Evolutionary conservation across 2,888 invertebrate species (phyloP).

Genomic region (Petrophora chlorosata): DNA sequence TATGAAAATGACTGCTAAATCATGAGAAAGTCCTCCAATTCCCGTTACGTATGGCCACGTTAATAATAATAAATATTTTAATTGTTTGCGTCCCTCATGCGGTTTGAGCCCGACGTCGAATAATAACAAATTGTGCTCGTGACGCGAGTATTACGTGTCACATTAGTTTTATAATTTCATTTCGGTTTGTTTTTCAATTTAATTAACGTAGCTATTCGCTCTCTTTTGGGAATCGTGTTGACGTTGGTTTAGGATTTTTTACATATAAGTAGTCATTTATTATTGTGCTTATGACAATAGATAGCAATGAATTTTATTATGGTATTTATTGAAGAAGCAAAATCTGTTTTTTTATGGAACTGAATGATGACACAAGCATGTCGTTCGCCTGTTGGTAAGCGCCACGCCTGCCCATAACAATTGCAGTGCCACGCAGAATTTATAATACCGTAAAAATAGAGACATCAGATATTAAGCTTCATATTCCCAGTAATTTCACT

Average conservation of each 20-base stretch:
- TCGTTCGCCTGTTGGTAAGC: no score
- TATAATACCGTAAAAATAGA: no score
- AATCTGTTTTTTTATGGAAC: no score
- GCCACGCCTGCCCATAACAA: no score
- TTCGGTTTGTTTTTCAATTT: slow-evolving; percentile 36
- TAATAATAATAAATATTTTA: slow-evolving; percentile 51
- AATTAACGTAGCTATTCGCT: slow-evolving; percentile 19
- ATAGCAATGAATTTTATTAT: no score
- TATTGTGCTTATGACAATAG: background rate
- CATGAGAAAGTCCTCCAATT: slow-evolving; percentile 1
- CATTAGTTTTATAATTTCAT: slow-evolving; percentile 58
- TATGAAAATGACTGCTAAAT: no score
- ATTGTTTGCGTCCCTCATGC: slow-evolving; percentile 68
- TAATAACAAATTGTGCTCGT: slow-evolving; percentile 64
- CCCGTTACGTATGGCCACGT: slow-evolving; percentile 16
- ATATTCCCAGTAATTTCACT: no score
- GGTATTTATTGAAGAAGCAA: no score
- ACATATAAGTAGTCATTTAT: background rate
- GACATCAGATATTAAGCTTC: no score
- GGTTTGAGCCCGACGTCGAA: slow-evolving; percentile 62
- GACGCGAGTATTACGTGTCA: slow-evolving; percentile 59
- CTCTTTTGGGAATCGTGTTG: background rate
- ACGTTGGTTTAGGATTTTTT: background rate
- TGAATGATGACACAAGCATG: no score
- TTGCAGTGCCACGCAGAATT: no score